Evolutionary conservation across 2,797 vertebrate species (phyloP), one percentile per base, ranked within the genome.

Genomic region (Morus bassanus): DNA sequence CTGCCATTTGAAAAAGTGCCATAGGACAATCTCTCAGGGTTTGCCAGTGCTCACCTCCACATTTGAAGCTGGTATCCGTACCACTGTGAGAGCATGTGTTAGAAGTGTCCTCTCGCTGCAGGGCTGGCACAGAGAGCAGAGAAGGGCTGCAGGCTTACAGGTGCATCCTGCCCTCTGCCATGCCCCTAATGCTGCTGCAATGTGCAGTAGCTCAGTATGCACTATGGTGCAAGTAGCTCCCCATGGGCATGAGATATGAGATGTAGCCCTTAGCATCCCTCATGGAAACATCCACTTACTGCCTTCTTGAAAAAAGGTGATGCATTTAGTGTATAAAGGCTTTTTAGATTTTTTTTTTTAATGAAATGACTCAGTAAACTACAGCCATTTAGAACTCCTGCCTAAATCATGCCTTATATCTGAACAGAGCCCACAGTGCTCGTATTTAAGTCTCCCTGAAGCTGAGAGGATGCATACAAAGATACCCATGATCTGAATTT

Each of bases 111-210:
- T 41, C 75, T 68, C 2, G 0, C 60, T 48, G 51, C 25, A 77
- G 22, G 37, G 24, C 18, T 9, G 18, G n/a, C 53, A n/a, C n/a
- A 19, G 73, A 63, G 22, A 50, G 53, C 37, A 88, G n/a, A 41
- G 60, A 46, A 77, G 14, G 18, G 17, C 59, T 3, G 3, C 0
- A 0, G n/a, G n/a, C 10, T 54, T 6, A 7, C 21, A 54, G n/a
- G 23, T 21, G 25, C 46, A 37, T 23, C 33, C 50, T 65, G 65
- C 39, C 61, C 23, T 76, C 51, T 53, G 45, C 63, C 65, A 39
- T 35, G 73, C 5, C 56, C 51, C 37, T 6, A 15, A 5, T 1
- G 41, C 53, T 79, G 67, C 45, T 68, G 56, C 43, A 84, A 60
- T 2, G 6, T 31, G 51, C 4, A 1, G 39, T 12, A 80, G 12